These are phyloP conservation scores for Nothoprocta pentlandii DNA, from an alignment of 2,113 vertebrate species.

Conservation along the genomic window DNA sequence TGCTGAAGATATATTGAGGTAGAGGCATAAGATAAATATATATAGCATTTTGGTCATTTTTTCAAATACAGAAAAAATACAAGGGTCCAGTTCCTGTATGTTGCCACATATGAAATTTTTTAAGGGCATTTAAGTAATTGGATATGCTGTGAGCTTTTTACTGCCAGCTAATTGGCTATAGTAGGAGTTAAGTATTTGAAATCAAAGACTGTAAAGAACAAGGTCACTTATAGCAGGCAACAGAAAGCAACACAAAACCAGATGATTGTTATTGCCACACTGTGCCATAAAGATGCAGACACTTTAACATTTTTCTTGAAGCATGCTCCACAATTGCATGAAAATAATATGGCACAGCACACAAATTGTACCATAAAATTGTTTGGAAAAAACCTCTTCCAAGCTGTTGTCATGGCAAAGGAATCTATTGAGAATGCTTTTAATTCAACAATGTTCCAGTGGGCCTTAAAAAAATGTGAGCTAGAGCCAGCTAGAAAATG, in stretches of 20 bases:
- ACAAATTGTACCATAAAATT: constrained; percentile 18
- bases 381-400: background rate
- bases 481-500: background rate
- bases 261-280: background rate
- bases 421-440: constrained; percentile 37
- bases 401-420: constrained; percentile 51
- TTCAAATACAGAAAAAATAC: background rate
- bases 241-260: background rate
- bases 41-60: background rate
- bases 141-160: background rate
- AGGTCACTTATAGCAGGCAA: background rate
- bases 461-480: background rate
- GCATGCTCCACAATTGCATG: background rate
- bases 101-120: background rate
- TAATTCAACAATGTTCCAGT: background rate
- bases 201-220: background rate
- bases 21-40: background rate
- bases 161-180: background rate
- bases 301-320: background rate
- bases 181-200: background rate
- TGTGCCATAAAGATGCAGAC: background rate
- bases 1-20: background rate
- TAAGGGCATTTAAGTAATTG: background rate
- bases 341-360: constrained; percentile 5
- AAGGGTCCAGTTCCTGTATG: background rate